Evolutionary conservation across 1,140 invertebrate species (phyloP), one percentile per base, ranked within the genome.

Genomic region (Lasaia peninsularis): DNA sequence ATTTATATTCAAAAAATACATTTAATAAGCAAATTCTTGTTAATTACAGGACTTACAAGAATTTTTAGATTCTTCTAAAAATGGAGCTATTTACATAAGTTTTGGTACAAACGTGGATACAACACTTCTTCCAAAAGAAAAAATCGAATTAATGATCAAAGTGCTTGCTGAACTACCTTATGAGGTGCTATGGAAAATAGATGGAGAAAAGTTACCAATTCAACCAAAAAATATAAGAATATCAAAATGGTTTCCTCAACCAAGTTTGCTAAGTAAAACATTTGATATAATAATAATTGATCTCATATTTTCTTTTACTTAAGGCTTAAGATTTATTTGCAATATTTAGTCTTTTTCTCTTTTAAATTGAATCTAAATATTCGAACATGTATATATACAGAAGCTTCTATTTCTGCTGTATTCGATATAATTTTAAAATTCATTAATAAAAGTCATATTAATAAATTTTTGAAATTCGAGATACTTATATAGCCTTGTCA

Each of bases 41-140:
- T 37, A 16, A 14, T 16, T 8, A 37, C 48, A 79, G 76, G 87
- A 92, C 53, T 66, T 93, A 11, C 65, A 90, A 63, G 63, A 86
- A n/a, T 90, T 89, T 44, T 59, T 93, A n/a, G 86, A 91, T 20
- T 80, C 90, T 10, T 76, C 89, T 24, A 67, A 89, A 12, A 52
- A 67, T 11, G 93, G 93, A 2, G 90, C 91, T 0, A 90, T 94
- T 31, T 91, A 92, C 53, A 91, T 94, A 60, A 92, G 92, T 64
- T 80, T 93, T 62, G 93, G 93, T 2, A 89, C 90, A 2, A 91
- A 89, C 48, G 62, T 92, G 0, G 81, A 80, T 14, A 79, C 88
- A 18, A 67, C 76, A 1, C 53, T 79, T 20, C 65, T 92, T 6
- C 70, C 83, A 1, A 56, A 69, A 0, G 71, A 82, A 0, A 83